Evolutionary conservation across 2,888 invertebrate genomes (phyloP).

Genomic region (Eucera pruinosa): DNA sequence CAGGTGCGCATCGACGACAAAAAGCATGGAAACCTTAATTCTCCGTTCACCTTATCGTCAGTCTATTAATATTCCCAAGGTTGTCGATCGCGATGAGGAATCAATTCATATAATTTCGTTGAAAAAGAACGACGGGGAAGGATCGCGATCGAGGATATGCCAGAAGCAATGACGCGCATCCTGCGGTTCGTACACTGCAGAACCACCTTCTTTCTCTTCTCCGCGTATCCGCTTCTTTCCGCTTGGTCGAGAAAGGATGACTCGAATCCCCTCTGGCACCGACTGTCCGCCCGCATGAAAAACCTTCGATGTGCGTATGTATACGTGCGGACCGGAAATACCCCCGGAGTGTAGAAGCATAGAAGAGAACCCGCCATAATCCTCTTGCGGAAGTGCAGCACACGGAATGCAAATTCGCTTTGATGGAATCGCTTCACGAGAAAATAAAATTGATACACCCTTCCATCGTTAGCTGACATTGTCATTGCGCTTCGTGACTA

Average conservation of each 20-base stretch:
- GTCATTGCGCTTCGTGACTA: not conserved
- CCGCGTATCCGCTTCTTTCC: slow-evolving; percentile 54
- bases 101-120: slow-evolving; percentile 27
- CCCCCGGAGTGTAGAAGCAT: slow-evolving; percentile 38
- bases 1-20: not conserved
- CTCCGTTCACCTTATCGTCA: not conserved
- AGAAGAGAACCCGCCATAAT: slow-evolving; percentile 27
- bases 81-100: slow-evolving; percentile 31
- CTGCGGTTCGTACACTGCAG: slow-evolving; percentile 32
- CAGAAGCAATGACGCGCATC: slow-evolving; percentile 46
- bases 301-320: slow-evolving; percentile 56
- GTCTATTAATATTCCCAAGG: slow-evolving; percentile 18
- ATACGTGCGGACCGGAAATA: slow-evolving; percentile 64
- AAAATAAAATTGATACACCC: slow-evolving; percentile 51
- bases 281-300: slow-evolving; percentile 65
- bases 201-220: slow-evolving; percentile 12
- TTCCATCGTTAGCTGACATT: slow-evolving; percentile 11
- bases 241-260: slow-evolving; percentile 62
- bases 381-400: slow-evolving; percentile 64
- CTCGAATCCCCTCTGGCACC: slow-evolving; percentile 64
- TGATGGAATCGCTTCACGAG: slow-evolving; percentile 36
- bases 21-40: slow-evolving; percentile 2
- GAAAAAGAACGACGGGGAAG: slow-evolving; percentile 6
- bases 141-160: slow-evolving; percentile 32
- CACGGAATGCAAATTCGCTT: slow-evolving; percentile 62